These are phyloP conservation scores for Scaptomyza polygonia DNA, from an alignment of 2,888 invertebrate genomes.

Conservation along the genomic window DNA sequence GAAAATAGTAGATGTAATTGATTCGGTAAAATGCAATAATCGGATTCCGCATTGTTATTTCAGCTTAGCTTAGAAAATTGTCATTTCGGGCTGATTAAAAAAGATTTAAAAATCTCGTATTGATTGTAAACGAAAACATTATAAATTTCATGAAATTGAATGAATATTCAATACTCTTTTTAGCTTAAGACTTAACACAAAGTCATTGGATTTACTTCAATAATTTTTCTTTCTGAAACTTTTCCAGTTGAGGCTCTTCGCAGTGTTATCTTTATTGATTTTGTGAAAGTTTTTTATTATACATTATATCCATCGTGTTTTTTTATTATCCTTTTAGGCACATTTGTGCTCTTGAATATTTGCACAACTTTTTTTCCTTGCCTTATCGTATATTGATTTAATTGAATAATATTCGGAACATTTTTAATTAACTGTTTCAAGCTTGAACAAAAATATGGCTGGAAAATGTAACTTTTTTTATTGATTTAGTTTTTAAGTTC, in stretches of 20 bases:
- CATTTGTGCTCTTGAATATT: constrained; percentile 6
- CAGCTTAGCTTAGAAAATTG: constrained; percentile 27
- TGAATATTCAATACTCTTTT: too few species aligned
- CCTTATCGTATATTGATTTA: neutral
- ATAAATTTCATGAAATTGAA: too few species aligned
- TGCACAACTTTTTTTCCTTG: neutral
- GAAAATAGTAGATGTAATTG: constrained; percentile 65
- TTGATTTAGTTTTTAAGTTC: too few species aligned
- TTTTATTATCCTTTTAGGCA: neutral
- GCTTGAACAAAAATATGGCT: neutral
- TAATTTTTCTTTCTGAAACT: too few species aligned
- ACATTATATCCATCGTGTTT: too few species aligned
- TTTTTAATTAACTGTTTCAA: neutral
- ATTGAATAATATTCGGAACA: neutral
- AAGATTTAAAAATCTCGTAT: too few species aligned
- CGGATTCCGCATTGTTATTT: constrained; percentile 54
- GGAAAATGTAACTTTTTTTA: neutral
- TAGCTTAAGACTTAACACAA: too few species aligned
- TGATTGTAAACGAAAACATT: too few species aligned
- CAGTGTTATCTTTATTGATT: neutral
- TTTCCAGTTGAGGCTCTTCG: too few species aligned
- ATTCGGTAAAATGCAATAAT: constrained; percentile 59
- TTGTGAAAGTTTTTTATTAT: neutral
- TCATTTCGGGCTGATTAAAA: too few species aligned
- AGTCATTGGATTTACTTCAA: too few species aligned